phyloP scores from a whole-genome alignment of 2,888 invertebrate genomes.

The Myopa tessellatipennis region DNA sequence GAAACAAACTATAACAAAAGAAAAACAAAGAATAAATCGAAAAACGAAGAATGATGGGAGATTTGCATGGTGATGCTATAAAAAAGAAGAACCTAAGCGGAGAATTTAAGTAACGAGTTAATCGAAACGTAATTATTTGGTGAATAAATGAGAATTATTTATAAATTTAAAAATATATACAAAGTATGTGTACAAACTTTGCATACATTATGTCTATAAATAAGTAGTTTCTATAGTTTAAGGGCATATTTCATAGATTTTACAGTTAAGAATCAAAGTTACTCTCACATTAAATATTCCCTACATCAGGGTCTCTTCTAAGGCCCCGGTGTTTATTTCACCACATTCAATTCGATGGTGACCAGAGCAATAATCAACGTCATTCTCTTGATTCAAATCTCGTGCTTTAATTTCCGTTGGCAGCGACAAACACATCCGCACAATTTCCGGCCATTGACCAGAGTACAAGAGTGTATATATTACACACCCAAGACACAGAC shows the following conservation, averaged over 20 bases:
- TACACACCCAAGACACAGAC: conserved; percentile 6
- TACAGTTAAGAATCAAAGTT: no score
- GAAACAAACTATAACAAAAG: not conserved
- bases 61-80: no score
- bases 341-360: not conserved
- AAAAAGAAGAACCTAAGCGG: not conserved
- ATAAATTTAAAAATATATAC: no score
- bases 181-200: no score
- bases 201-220: no score
- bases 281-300: no score
- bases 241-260: no score
- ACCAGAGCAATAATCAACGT: not conserved
- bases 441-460: conserved; percentile 28
- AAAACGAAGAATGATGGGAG: not conserved
- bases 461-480: not conserved
- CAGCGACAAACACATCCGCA: conserved; percentile 8
- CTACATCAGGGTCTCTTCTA: no score
- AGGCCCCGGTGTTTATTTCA: not conserved
- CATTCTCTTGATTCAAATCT: conserved; percentile 4
- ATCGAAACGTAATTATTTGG: not conserved
- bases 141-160: no score
- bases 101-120: not conserved
- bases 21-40: not conserved
- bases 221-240: no score
- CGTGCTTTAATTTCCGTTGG: conserved; percentile 20